phyloP scores from a whole-genome alignment of 1,140 invertebrate genomes.

The Piezodorus guildinii region DNA sequence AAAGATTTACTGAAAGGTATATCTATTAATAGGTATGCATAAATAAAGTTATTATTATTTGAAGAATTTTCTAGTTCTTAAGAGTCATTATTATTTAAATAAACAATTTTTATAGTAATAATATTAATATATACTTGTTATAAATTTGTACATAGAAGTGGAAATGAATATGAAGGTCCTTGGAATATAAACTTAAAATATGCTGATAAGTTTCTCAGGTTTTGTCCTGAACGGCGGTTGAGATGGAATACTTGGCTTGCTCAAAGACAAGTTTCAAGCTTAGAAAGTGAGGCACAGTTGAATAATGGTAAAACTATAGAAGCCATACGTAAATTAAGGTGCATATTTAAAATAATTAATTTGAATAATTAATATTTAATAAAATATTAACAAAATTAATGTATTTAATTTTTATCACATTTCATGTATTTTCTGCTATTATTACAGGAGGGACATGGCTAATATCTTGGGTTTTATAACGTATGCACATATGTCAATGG shows the following conservation, averaged over 20 bases:
- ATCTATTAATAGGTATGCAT: conserved; percentile 33
- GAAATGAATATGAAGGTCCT: conserved; percentile 43
- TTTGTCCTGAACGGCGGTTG: conserved; percentile 63
- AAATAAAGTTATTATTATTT: not conserved
- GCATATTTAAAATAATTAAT: too few species aligned
- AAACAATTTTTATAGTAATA: not conserved
- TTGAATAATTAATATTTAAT: too few species aligned
- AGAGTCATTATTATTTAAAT: not conserved
- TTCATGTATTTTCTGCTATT: not conserved
- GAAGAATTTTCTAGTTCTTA: not conserved
- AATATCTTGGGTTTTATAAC: conserved; percentile 63
- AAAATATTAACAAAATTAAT: too few species aligned
- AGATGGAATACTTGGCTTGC: conserved; percentile 77
- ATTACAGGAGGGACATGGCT: conserved; percentile 53
- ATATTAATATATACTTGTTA: too few species aligned
- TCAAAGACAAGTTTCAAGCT: conserved; percentile 54
- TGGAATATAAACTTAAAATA: conserved; percentile 53
- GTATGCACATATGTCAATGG: conserved; percentile 78
- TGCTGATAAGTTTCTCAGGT: conserved; percentile 58
- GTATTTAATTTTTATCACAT: too few species aligned
- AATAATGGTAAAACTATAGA: conserved; percentile 65
- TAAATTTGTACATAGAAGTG: not conserved
- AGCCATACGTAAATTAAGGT: conserved; percentile 54
- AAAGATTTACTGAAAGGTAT: conserved; percentile 52
- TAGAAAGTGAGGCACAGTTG: conserved; percentile 43